Conservation (phyloP, 2,797 vertebrate species). For the Aldrovandia affinis region DNA sequence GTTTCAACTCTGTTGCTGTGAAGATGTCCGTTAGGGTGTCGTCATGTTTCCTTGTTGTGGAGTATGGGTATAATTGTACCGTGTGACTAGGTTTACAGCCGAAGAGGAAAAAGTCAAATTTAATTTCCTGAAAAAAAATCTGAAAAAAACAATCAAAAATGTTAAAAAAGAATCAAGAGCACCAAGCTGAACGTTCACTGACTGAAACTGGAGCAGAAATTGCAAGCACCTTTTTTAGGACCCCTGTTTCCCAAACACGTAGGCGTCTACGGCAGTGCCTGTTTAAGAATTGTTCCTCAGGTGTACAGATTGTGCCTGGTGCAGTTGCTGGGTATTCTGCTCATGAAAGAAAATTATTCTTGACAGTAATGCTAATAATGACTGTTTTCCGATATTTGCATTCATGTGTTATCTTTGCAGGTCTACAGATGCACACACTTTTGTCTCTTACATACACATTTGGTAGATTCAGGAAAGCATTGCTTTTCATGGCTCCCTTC, state of each 20-base stretch:
- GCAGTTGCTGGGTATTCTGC: background rate
- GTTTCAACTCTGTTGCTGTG: slow-evolving; percentile 49
- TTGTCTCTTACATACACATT: background rate
- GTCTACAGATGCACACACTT: background rate
- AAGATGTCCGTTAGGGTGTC: slow-evolving; percentile 32
- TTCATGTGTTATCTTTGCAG: slow-evolving; percentile 7
- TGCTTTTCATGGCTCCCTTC: background rate
- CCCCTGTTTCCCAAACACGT: background rate
- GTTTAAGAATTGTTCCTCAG: slow-evolving; percentile 19
- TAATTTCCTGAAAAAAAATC: slow-evolving; percentile 29
- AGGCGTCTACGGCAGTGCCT: slow-evolving; percentile 23
- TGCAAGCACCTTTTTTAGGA: background rate
- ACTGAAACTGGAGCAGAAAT: slow-evolving; percentile 2
- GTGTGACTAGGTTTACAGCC: slow-evolving; percentile 41
- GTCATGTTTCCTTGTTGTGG: slow-evolving; percentile 33
- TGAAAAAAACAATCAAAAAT: slow-evolving; percentile 11
- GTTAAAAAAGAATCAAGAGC: background rate
- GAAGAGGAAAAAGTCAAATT: slow-evolving; percentile 47
- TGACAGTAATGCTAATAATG: background rate
- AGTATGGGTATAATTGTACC: slow-evolving; percentile 34
- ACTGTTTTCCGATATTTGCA: background rate
- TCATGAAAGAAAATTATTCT: background rate
- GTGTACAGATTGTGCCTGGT: slow-evolving; percentile 19
- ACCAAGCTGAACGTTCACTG: background rate
- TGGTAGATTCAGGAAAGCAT: background rate